phyloP scores from a whole-genome alignment of 2,888 invertebrate genomes.

The Ectemnius lituratus region DNA sequence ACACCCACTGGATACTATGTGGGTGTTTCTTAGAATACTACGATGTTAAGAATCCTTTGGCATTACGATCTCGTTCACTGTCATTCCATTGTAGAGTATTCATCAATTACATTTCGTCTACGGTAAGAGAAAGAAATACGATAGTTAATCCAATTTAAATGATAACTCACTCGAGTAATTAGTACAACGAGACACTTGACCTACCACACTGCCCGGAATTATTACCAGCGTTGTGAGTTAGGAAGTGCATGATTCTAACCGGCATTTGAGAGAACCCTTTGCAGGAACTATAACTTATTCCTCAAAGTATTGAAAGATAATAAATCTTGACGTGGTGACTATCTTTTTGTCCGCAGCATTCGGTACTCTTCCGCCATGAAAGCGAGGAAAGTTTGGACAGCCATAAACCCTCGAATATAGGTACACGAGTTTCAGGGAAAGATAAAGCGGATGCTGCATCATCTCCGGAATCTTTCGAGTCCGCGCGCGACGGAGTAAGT shows the following conservation, averaged over 20 bases:
- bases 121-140: conserved; percentile 40
- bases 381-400: conserved; percentile 81
- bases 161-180: conserved; percentile 61
- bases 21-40: too few relatives aligned
- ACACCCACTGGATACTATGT: too few relatives aligned
- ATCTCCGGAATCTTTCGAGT: conserved; percentile 97
- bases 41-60: background rate
- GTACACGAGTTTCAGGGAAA: conserved; percentile 76
- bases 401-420: conserved; percentile 78
- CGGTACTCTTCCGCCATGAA: conserved; percentile 90
- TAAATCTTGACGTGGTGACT: too few relatives aligned
- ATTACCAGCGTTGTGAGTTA: conserved; percentile 42
- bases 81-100: conserved; percentile 41
- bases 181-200: conserved; percentile 66
- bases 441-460: conserved; percentile 82
- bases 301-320: too few relatives aligned
- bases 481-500: conserved; percentile 92
- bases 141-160: conserved; percentile 66
- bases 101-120: conserved; percentile 54
- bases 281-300: too few relatives aligned
- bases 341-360: conserved; percentile 81
- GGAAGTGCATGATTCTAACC: conserved; percentile 46
- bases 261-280: too few relatives aligned
- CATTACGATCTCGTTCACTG: background rate
- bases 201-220: conserved; percentile 51